Base-by-base conservation (phyloP, 1,140 invertebrate species). In the Ceratitis capitata region DNA sequence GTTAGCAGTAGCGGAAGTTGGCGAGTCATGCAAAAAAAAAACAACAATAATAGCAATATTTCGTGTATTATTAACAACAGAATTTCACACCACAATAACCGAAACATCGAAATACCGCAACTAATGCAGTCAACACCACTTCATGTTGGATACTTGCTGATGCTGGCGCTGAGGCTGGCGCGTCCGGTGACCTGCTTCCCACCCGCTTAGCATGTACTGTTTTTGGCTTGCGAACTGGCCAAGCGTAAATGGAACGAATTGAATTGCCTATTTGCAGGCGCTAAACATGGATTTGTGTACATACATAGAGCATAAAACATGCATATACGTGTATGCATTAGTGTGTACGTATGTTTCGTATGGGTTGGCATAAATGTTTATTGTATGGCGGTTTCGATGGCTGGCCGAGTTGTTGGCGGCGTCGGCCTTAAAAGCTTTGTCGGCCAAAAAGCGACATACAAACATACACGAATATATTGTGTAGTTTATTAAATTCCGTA, bases 81-180 rank as follows among this genome's bases (percentile, higher is more conserved):
- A 45, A 45, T 78, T 78, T 78, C 69, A 39, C 19, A 45, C 69
- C 69, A 47, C n/a, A 78, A 78, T 45, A 78, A 45, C 69, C 69
- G 39, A 78, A 78, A 78, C 69, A 78, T 45, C 39, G 69, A 78
- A 78, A 78, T 78, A 78, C 69, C 69, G 39, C 69, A 78, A 78
- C 69, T 78, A 78, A 78, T 78, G 69, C 69, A 78, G 69, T 78
- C 69, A 78, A 45, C 69, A 45, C 69, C 69, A 26, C 39, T 45
- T 78, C n/a, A n/a, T n/a, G n/a, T n/a, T n/a, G n/a, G n/a, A n/a
- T n/a, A n/a, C n/a, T n/a, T n/a, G n/a, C n/a, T 45, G 39, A 47
- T 78, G 35, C n/a, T 78, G 19, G 69, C 23, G n/a, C 45, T 23
- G 69, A 2, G 12, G 19, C 14, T 19, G 19, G 45, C 9, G n/a